These are phyloP conservation scores for Ceratothoa steindachneri DNA, from an alignment of 2,888 invertebrate genomes.

Conservation along the genomic window DNA sequence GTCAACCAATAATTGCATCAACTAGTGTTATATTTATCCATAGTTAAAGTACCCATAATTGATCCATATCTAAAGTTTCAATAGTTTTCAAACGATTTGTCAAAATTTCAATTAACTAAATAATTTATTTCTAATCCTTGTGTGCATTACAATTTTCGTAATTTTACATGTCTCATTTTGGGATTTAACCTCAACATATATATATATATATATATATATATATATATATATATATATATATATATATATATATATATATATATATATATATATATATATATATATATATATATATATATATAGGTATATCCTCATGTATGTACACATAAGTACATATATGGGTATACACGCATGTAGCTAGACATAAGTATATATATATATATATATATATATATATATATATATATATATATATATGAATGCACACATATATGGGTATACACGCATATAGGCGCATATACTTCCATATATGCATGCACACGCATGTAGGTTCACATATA, in stretches of 20 bases:
- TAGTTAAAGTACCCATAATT: no score
- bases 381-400: slow-evolving; percentile 12
- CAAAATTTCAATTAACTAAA: no score
- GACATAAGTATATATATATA: slow-evolving; percentile 1
- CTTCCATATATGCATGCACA: not conserved
- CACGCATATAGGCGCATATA: slow-evolving; percentile 6
- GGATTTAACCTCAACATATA: no score
- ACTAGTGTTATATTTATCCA: no score
- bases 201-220: not conserved
- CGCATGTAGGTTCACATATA: not conserved
- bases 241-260: not conserved
- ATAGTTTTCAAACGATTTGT: no score
- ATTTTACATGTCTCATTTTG: no score
- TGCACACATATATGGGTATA: not conserved
- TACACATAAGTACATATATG: not conserved
- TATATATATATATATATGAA: slow-evolving; percentile 9
- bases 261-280: not conserved
- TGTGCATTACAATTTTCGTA: no score
- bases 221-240: slow-evolving; percentile 4
- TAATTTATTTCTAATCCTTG: no score
- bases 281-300: slow-evolving; percentile 22
- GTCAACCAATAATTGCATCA: no score
- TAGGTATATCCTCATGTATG: slow-evolving; percentile 12
- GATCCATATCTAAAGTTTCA: no score
- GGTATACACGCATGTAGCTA: not conserved